Evolutionary conservation across 2,113 vertebrate species (phyloP).

Genomic region (Mystacornis crossleyi): DNA sequence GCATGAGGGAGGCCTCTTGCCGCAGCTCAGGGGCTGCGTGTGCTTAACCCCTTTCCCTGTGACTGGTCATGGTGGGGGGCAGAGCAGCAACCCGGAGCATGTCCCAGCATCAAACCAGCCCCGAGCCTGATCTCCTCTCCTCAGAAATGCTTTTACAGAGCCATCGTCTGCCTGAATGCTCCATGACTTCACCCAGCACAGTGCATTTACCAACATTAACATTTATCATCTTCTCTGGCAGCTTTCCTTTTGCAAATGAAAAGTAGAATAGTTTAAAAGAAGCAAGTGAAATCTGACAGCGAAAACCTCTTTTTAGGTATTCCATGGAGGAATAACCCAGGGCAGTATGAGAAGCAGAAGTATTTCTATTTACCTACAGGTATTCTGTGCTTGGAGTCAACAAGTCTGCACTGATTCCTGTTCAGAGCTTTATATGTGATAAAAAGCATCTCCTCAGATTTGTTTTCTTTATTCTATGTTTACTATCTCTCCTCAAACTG

Average conservation of each 20-base stretch:
- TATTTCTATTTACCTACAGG: neutral
- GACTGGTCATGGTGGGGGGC: neutral
- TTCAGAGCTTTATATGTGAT: neutral
- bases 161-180: neutral
- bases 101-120: neutral
- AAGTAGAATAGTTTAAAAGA: neutral
- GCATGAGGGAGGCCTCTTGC: neutral
- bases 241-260: neutral
- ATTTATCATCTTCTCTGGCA: neutral
- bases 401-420: neutral
- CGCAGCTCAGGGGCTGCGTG: neutral
- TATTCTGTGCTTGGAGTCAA: neutral
- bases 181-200: neutral
- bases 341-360: neutral
- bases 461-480: neutral
- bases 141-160: neutral
- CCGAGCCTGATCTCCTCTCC: neutral
- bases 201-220: neutral
- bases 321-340: neutral
- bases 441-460: neutral
- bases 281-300: neutral
- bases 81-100: neutral
- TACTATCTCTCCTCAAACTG: neutral
- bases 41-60: neutral
- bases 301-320: neutral